Evolutionary conservation across 1,140 invertebrate genomes (phyloP), one percentile per base, ranked within the genome.

Genomic region (Hestina assimilis): DNA sequence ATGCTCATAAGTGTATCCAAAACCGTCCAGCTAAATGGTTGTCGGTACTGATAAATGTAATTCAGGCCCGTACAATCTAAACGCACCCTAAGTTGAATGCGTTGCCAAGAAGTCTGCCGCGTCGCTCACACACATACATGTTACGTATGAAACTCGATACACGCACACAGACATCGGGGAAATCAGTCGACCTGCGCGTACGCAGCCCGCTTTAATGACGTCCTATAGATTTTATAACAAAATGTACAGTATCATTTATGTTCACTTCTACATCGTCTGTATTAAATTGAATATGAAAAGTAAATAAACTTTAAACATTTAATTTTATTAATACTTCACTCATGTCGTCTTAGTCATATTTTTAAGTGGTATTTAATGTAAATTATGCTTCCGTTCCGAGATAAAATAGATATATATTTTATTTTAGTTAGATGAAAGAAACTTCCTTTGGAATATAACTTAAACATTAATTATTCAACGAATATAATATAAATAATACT

Each of bases 81-180:
- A 56, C 68, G 31, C 28, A 52, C 33, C 69, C 62, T 72, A 63
- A 63, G n/a, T 43, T 55, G 61, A 53, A 59, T 60, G 56, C 69
- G 79, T 75, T 78, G 79, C 79, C 79, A 83, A 71, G 68, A 73
- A 79, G 79, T 80, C 79, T 83, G 66, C 71, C 76, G 66, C 61
- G 65, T 55, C 65, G 40, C 64, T 69, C 76, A 57, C 76, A 79
- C 59, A 58, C 61, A 53, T 46, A 53, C 51, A 14, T 48, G 11
- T 23, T 23, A 28, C 26, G 35, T 53, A 59, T 64, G 66, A 67
- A 76, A 76, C 64, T 64, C 63, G 72, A 77, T 69, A 61, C 70
- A 69, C 67, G 55, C 74, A 76, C 76, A 74, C 67, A 63, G 14
- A 28, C 48, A 20, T n/a, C 53, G 57, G 69, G 69, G 74, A 77